These are phyloP conservation scores for Diloba caeruleocephala DNA, from an alignment of 2,888 invertebrate genomes.

Conservation along the genomic window DNA sequence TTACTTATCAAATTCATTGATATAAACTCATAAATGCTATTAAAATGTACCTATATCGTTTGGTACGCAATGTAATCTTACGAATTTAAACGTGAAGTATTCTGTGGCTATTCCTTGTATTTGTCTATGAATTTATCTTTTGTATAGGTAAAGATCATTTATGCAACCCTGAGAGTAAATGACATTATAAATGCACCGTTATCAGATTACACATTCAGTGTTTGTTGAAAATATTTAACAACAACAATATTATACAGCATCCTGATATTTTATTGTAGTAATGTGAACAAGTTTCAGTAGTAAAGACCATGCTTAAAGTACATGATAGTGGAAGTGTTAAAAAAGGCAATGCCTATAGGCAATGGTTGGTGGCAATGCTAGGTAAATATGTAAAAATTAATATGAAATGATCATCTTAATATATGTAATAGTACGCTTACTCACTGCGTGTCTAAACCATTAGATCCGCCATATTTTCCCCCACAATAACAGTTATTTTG, in stretches of 20 bases:
- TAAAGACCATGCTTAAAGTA: slow-evolving; percentile 10
- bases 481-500: too few relatives aligned
- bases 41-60: too few relatives aligned
- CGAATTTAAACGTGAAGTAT: too few relatives aligned
- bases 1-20: too few relatives aligned
- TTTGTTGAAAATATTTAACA: slow-evolving; percentile 8
- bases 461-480: too few relatives aligned
- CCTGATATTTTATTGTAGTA: neutral
- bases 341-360: slow-evolving; percentile 26
- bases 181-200: slow-evolving; percentile 15
- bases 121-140: too few relatives aligned
- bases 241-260: slow-evolving; percentile 1
- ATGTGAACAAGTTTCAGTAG: neutral
- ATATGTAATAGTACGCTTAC: too few relatives aligned
- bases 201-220: slow-evolving; percentile 15
- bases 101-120: too few relatives aligned
- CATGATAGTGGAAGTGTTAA: neutral
- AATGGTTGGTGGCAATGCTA: slow-evolving; percentile 34
- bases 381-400: slow-evolving; percentile 9
- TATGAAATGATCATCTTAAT: too few relatives aligned
- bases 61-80: too few relatives aligned
- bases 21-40: too few relatives aligned
- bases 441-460: too few relatives aligned
- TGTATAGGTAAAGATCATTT: neutral
- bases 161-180: slow-evolving; percentile 19